Evolutionary conservation across 2,113 vertebrate species (phyloP).

Genomic region (Polypterus bichir): DNA sequence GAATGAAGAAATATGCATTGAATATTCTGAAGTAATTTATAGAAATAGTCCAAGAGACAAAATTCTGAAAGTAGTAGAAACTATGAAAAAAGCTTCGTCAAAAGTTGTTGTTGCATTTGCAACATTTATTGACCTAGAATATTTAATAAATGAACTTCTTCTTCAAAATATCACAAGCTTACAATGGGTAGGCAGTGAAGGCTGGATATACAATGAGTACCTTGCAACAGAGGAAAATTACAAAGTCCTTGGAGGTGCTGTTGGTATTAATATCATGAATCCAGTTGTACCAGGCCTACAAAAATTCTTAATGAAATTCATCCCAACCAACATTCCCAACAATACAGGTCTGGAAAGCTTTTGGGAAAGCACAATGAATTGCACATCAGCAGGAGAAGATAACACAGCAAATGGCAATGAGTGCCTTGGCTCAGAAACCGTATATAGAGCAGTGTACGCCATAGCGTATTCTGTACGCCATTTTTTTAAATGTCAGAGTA

Average conservation of each 20-base stretch:
- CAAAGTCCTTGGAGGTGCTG: background rate
- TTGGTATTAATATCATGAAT: background rate
- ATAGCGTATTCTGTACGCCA: conserved; percentile 11
- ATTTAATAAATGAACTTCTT: background rate
- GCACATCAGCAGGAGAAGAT: background rate
- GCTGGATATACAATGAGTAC: background rate
- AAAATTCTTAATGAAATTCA: conserved; percentile 3
- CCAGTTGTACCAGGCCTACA: conserved; percentile 1
- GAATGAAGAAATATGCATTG: conserved; percentile 6
- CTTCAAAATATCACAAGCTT: conserved; percentile 4
- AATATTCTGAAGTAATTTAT: conserved; percentile 6
- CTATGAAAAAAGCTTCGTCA: conserved; percentile 4
- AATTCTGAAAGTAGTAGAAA: conserved; percentile 7
- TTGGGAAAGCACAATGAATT: conserved; percentile 6
- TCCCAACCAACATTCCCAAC: background rate
- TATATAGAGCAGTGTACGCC: conserved; percentile 13
- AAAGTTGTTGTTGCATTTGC: background rate
- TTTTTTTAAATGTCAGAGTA: conserved; percentile 13
- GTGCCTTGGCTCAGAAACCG: background rate
- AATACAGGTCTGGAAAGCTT: conserved; percentile 1
- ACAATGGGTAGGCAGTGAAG: conserved; percentile 8
- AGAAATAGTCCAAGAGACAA: conserved; percentile 8
- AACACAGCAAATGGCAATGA: background rate
- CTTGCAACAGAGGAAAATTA: background rate
- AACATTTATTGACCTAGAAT: background rate